Evolutionary conservation across 2,888 invertebrate species (phyloP).

Genomic region (Netelia melanura): DNA sequence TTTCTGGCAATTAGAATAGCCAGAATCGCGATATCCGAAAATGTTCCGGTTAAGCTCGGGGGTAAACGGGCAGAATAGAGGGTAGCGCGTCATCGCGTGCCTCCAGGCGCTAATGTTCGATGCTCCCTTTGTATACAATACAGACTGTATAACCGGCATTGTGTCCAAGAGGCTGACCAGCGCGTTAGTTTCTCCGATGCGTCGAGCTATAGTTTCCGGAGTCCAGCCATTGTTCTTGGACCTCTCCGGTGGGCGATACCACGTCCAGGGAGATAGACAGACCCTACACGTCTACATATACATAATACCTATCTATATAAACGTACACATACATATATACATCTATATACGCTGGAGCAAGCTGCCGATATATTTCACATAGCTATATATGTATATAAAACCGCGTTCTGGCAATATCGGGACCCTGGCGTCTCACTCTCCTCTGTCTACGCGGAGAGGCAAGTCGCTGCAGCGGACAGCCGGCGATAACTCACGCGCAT

Average conservation of each 20-base stretch:
- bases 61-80: slow-evolving; percentile 39
- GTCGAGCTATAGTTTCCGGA: slow-evolving; percentile 56
- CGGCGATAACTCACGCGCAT: slow-evolving; percentile 78
- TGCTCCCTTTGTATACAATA: slow-evolving; percentile 20
- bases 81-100: slow-evolving; percentile 49
- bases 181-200: slow-evolving; percentile 57
- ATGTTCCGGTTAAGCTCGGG: slow-evolving; percentile 61
- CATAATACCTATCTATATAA: slow-evolving; percentile 6
- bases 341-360: slow-evolving; percentile 7
- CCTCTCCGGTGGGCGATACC: slow-evolving; percentile 61
- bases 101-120: slow-evolving; percentile 51
- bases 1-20: slow-evolving; percentile 46
- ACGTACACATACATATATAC: background rate
- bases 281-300: slow-evolving; percentile 38
- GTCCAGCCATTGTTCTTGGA: slow-evolving; percentile 65
- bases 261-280: slow-evolving; percentile 57
- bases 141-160: slow-evolving; percentile 24
- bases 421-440: slow-evolving; percentile 55
- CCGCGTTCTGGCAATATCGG: slow-evolving; percentile 71
- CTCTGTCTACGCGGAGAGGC: slow-evolving; percentile 64
- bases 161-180: slow-evolving; percentile 41
- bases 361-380: slow-evolving; percentile 58
- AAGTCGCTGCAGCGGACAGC: slow-evolving; percentile 76
- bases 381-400: slow-evolving; percentile 38
- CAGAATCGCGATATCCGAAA: slow-evolving; percentile 35